phyloP scores from a whole-genome alignment of 2,113 vertebrate genomes.

The Choloepus hoffmanni region DNA sequence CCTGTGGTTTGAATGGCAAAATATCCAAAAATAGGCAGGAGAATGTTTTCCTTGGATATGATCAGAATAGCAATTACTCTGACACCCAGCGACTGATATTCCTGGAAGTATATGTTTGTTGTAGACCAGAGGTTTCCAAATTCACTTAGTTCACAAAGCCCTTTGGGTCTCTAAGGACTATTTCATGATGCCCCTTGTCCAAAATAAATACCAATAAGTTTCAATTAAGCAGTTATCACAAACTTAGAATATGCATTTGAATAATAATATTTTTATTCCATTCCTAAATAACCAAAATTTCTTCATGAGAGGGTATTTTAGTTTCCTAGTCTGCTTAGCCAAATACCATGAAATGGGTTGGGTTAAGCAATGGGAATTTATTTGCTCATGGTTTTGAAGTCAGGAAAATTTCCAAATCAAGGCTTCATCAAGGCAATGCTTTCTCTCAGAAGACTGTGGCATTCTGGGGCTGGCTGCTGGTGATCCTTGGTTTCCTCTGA shows the following conservation, averaged over 20 bases:
- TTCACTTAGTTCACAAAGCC: background rate
- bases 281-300: background rate
- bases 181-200: background rate
- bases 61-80: background rate
- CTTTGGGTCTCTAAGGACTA: background rate
- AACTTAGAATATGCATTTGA: background rate
- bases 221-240: background rate
- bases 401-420: too few relatives aligned
- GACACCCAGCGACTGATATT: accelerated
- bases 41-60: background rate
- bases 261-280: background rate
- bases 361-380: too few relatives aligned
- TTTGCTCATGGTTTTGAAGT: too few relatives aligned
- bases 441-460: too few relatives aligned
- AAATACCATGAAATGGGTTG: too few relatives aligned
- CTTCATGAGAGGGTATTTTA: background rate
- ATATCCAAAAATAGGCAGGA: background rate
- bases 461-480: too few relatives aligned
- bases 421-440: too few relatives aligned
- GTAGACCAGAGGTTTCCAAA: background rate
- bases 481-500: too few relatives aligned
- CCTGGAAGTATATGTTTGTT: too few relatives aligned
- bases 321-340: too few relatives aligned
- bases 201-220: background rate
- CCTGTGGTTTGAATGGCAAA: background rate